Conservation (phyloP, 2,888 invertebrate genomes). For the Argynnis bischoffii region DNA sequence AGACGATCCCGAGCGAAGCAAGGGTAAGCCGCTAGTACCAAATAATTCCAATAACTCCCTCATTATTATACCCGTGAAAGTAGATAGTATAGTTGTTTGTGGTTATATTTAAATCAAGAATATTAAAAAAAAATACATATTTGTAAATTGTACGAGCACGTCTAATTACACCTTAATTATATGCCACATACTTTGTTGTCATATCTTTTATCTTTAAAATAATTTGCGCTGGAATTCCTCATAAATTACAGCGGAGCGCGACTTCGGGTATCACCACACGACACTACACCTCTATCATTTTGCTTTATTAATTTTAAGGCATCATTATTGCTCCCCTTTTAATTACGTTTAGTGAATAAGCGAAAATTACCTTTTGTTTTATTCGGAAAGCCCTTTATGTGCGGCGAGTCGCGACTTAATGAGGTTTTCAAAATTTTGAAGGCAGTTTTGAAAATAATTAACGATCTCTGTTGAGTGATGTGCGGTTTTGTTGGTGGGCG, state of each 20-base stretch:
- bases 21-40: too few species aligned
- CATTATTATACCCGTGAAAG: too few species aligned
- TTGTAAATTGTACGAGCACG: too few species aligned
- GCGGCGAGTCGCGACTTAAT: slow-evolving; percentile 69
- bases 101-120: too few species aligned
- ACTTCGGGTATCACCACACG: slow-evolving; percentile 22
- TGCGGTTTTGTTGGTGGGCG: slow-evolving; percentile 35
- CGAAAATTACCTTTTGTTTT: slow-evolving; percentile 79
- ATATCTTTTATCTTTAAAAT: neutral
- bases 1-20: too few species aligned
- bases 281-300: slow-evolving; percentile 54
- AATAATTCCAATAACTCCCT: too few species aligned
- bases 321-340: slow-evolving; percentile 67
- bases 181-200: neutral
- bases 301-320: slow-evolving; percentile 63
- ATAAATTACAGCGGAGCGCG: slow-evolving; percentile 6
- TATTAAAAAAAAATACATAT: neutral
- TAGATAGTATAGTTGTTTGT: too few species aligned
- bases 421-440: slow-evolving; percentile 76
- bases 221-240: slow-evolving; percentile 14
- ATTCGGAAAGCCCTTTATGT: slow-evolving; percentile 70
- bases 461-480: slow-evolving; percentile 60
- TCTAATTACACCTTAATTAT: neutral
- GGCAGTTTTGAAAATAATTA: slow-evolving; percentile 75
- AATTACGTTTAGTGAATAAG: slow-evolving; percentile 80